These are phyloP conservation scores for Macrophya annulata DNA, from an alignment of 2,888 invertebrate species.

Conservation along the genomic window DNA sequence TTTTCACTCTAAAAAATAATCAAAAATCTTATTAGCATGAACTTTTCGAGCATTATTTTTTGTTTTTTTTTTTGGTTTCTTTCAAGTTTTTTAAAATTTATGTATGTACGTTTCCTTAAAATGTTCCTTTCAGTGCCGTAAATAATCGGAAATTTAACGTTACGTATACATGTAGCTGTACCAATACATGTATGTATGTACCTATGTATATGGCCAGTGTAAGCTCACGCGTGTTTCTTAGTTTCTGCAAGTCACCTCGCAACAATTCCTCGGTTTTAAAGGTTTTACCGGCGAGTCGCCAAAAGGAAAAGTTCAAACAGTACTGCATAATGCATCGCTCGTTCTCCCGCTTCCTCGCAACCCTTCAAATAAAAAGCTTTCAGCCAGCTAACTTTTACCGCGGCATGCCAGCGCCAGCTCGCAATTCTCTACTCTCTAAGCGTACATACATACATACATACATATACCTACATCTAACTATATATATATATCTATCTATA, in stretches of 20 bases:
- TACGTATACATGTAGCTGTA: no score
- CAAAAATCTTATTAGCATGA: no score
- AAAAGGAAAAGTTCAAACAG: conserved; percentile 75
- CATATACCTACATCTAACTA: neutral
- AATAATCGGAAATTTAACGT: neutral
- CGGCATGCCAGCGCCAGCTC: conserved; percentile 29
- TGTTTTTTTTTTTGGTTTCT: no score
- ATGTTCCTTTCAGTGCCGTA: neutral
- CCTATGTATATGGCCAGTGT: neutral
- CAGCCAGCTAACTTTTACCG: conserved; percentile 73
- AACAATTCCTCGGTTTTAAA: conserved; percentile 51
- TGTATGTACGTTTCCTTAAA: neutral
- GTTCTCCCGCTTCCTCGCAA: conserved; percentile 63
- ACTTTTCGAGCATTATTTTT: no score
- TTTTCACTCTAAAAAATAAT: neutral
- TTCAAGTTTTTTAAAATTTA: neutral
- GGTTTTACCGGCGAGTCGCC: conserved; percentile 62
- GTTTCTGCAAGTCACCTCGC: conserved; percentile 51
- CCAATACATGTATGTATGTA: neutral
- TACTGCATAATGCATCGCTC: conserved; percentile 75
- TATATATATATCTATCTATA: no score
- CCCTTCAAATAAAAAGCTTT: conserved; percentile 74
- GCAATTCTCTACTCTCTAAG: neutral
- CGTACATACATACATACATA: neutral
- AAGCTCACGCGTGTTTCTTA: conserved; percentile 31